Percentiles rank a stretch among this genome's conserved stretches.
Evolutionary conservation across 2,113 vertebrate species (phyloP).

Genomic region (Spea bombifrons): DNA sequence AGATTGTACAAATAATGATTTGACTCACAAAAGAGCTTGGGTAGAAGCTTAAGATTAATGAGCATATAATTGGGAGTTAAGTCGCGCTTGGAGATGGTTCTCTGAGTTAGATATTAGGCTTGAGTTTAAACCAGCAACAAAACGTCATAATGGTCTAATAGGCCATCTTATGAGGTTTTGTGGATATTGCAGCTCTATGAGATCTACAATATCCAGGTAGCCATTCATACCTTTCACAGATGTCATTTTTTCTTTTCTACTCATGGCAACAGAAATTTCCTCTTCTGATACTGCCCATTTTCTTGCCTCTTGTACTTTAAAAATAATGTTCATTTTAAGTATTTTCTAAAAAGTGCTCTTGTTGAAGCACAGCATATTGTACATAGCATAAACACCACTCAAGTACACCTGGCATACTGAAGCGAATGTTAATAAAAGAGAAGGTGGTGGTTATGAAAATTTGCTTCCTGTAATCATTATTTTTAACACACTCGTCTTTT

Average conservation of each 20-base stretch:
- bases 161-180: background rate
- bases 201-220: background rate
- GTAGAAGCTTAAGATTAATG: background rate
- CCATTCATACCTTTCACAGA: constrained; percentile 69
- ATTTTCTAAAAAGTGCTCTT: background rate
- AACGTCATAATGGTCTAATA: background rate
- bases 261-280: constrained; percentile 72
- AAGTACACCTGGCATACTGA: background rate
- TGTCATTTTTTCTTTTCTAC: constrained; percentile 70
- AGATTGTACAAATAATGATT: background rate
- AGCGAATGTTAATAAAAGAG: constrained; percentile 45
- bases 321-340: constrained; percentile 65
- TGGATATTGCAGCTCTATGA: constrained; percentile 11
- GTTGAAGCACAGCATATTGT: background rate
- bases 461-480: constrained; percentile 1
- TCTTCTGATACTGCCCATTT: constrained; percentile 75
- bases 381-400: background rate
- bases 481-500: background rate
- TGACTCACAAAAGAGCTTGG: background rate
- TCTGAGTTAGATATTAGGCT: constrained; percentile 12
- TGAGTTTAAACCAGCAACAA: background rate
- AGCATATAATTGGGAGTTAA: background rate
- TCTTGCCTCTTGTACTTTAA: constrained; percentile 72
- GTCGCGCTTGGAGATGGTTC: background rate
- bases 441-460: constrained; percentile 53